phyloP scores from a whole-genome alignment of 2,113 vertebrate species.

The Pollachius pollachius region DNA sequence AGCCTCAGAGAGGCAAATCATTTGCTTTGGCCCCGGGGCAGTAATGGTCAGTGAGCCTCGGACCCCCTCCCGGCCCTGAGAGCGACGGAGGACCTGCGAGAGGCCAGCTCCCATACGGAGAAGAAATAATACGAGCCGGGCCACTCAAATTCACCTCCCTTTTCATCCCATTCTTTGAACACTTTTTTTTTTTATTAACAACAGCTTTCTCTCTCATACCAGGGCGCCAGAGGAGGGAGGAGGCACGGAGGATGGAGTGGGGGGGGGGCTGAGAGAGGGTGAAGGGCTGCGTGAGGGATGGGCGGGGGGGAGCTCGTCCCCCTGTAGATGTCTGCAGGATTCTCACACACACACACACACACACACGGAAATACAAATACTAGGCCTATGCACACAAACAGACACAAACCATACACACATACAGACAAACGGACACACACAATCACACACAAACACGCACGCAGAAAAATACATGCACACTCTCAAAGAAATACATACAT shows the following conservation, averaged over 20 bases:
- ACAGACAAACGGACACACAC: too few species aligned
- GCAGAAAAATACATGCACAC: too few species aligned
- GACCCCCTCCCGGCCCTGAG: slow-evolving; percentile 73
- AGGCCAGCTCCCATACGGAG: slow-evolving; percentile 82
- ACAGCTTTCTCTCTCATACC: slow-evolving; percentile 78
- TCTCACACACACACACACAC: slow-evolving; percentile 32
- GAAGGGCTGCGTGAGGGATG: slow-evolving; percentile 29
- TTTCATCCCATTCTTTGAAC: slow-evolving; percentile 83
- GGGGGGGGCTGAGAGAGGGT: slow-evolving; percentile 58
- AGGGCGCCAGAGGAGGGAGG: slow-evolving; percentile 62
- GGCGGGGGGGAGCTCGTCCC: slow-evolving; percentile 42
- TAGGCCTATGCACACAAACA: not conserved
- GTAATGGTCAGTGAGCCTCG: slow-evolving; percentile 74
- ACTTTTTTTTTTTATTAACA: slow-evolving; percentile 84
- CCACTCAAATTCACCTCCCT: slow-evolving; percentile 81
- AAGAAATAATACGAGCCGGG: slow-evolving; percentile 80
- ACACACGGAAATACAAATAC: slow-evolving; percentile 12
- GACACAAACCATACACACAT: too few species aligned
- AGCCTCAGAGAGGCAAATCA: slow-evolving; percentile 83
- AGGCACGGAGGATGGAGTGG: slow-evolving; percentile 39
- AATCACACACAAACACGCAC: too few species aligned
- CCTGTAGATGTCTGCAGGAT: slow-evolving; percentile 61
- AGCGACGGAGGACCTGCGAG: slow-evolving; percentile 73
- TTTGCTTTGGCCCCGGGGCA: slow-evolving; percentile 78
- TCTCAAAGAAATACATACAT: too few species aligned